Percentiles rank a stretch among this genome's conserved stretches.
phyloP scores from a whole-genome alignment of 2,888 invertebrate genomes.

The Prosapia bicincta region DNA sequence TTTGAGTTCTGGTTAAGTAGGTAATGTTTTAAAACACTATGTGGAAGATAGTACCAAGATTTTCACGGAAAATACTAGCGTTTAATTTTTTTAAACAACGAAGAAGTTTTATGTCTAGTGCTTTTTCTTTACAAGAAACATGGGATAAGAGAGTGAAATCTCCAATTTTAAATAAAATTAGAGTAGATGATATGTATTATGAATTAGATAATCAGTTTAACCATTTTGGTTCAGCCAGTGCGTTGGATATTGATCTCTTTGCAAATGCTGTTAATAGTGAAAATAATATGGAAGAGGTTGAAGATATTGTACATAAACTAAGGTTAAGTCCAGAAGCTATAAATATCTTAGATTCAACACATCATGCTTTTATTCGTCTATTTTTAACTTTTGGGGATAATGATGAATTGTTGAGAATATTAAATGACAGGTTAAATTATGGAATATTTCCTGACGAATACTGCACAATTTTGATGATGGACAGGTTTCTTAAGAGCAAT shows the following conservation, averaged over 20 bases:
- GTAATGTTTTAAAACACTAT: no score
- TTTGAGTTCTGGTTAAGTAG: no score
- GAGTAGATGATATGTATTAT: slow-evolving; percentile 64
- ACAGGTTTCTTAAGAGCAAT: slow-evolving; percentile 66
- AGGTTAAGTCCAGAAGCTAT: slow-evolving; percentile 68
- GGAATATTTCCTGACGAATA: slow-evolving; percentile 88
- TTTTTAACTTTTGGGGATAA: slow-evolving; percentile 54
- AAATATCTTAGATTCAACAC: slow-evolving; percentile 72
- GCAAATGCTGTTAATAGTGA: slow-evolving; percentile 61
- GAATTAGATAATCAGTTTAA: slow-evolving; percentile 65
- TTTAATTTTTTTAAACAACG: not conserved
- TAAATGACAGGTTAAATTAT: slow-evolving; percentile 80
- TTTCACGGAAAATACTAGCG: not conserved
- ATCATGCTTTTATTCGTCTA: slow-evolving; percentile 71
- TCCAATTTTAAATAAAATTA: slow-evolving; percentile 60
- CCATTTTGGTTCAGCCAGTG: slow-evolving; percentile 60
- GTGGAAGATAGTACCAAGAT: not conserved
- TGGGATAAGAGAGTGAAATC: slow-evolving; percentile 65
- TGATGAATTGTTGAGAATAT: slow-evolving; percentile 64
- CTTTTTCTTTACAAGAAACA: slow-evolving; percentile 66
- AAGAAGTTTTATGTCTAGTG: slow-evolving; percentile 54
- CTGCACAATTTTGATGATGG: slow-evolving; percentile 73
- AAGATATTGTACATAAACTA: slow-evolving; percentile 67
- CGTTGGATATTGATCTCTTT: slow-evolving; percentile 81
- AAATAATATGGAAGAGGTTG: slow-evolving; percentile 63